These are phyloP conservation scores for Xiphophorus birchmanni DNA, from an alignment of 2,797 vertebrate genomes.

Conservation along the genomic window DNA sequence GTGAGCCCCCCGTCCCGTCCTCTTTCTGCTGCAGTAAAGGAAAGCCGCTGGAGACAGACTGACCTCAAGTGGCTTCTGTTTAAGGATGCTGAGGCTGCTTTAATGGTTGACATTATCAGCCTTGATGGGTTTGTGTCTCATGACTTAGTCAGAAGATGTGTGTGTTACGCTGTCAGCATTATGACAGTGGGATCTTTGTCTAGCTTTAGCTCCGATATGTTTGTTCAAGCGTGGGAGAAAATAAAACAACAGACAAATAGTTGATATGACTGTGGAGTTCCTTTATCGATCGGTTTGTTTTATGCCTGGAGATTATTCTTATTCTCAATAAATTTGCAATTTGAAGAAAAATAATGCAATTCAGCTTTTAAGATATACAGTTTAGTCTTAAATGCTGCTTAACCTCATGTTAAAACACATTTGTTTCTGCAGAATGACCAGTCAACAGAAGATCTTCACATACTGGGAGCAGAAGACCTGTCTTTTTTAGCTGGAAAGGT, in stretches of 20 bases:
- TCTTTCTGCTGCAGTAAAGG: neutral
- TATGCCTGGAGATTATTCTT: neutral
- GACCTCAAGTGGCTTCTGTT: neutral
- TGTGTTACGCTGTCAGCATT: conserved; percentile 12
- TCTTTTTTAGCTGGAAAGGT: conserved; percentile 91
- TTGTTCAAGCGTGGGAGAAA: conserved; percentile 7
- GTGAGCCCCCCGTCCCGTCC: conserved; percentile 73
- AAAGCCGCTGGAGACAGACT: neutral
- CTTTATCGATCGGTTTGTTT: neutral
- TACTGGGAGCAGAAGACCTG: conserved; percentile 89
- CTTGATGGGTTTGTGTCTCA: conserved; percentile 8
- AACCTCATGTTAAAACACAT: neutral
- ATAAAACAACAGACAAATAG: neutral
- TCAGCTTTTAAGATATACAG: neutral
- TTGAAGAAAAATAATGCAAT: neutral
- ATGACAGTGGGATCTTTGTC: conserved; percentile 37
- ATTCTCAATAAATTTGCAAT: neutral
- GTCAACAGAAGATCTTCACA: conserved; percentile 88
- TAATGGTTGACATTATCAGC: conserved; percentile 6
- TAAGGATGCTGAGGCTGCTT: neutral
- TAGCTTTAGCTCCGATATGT: conserved; percentile 10
- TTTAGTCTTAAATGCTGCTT: neutral
- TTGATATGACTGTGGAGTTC: neutral
- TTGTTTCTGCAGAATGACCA: conserved; percentile 85
- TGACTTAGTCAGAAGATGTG: conserved; percentile 38